phyloP scores from a whole-genome alignment of 1,140 invertebrate species.

The Acyrthosiphon pisum region DNA sequence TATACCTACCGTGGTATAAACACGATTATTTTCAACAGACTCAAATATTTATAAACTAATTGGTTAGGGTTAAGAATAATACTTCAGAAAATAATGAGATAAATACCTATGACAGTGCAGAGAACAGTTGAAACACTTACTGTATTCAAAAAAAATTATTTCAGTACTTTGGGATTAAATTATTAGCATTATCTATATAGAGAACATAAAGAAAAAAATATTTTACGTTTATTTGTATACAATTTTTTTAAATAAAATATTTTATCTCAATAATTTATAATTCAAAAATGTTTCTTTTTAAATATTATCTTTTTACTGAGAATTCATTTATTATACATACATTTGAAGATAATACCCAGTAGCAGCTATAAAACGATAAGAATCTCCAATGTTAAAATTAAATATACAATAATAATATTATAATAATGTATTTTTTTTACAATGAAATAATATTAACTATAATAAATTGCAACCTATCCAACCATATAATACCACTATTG shows the following conservation, averaged over 20 bases:
- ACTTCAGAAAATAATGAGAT: constrained; percentile 15
- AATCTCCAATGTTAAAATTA: not conserved
- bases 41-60: not conserved
- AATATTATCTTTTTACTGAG: not conserved
- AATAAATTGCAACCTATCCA: not conserved
- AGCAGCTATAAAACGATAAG: not conserved
- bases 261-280: not conserved
- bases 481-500: not conserved
- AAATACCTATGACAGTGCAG: not conserved
- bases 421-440: not conserved
- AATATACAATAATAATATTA: not conserved
- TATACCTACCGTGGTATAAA: not conserved
- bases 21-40: not conserved
- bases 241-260: not conserved
- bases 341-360: not conserved
- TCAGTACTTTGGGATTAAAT: not conserved
- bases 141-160: not conserved
- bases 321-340: not conserved
- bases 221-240: not conserved
- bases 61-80: not conserved
- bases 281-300: not conserved
- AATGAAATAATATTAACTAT: not conserved
- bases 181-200: not conserved
- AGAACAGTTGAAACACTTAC: not conserved
- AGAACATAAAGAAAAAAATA: not conserved